These are phyloP conservation scores for Dermolepida albohirtum DNA, from an alignment of 2,888 invertebrate genomes.

Conservation along the genomic window DNA sequence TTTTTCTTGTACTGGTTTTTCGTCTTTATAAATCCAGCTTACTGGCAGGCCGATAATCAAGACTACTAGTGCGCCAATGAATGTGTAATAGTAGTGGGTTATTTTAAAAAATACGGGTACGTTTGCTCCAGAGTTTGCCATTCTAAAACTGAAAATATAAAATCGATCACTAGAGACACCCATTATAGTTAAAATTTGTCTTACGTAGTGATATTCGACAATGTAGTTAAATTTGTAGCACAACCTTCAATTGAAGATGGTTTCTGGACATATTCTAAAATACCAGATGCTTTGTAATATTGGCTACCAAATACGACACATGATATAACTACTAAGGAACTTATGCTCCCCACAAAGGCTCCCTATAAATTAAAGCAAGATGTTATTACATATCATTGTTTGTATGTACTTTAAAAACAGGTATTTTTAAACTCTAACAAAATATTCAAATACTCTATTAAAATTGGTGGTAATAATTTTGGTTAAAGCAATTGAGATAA, in stretches of 20 bases:
- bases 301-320: conserved; percentile 49
- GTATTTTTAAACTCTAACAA: too few relatives aligned
- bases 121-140: conserved; percentile 11
- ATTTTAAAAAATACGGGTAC: conserved; percentile 46
- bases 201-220: not conserved
- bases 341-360: conserved; percentile 37
- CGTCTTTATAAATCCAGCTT: conserved; percentile 46
- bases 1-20: conserved; percentile 42
- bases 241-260: conserved; percentile 53
- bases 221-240: conserved; percentile 12
- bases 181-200: not conserved
- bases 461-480: too few relatives aligned
- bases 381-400: too few relatives aligned
- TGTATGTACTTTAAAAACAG: too few relatives aligned
- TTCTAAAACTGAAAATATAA: not conserved
- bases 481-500: too few relatives aligned
- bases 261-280: conserved; percentile 49
- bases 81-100: conserved; percentile 48
- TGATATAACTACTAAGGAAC: conserved; percentile 33
- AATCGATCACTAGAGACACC: too few relatives aligned
- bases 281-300: conserved; percentile 50
- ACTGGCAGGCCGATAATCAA: conserved; percentile 45
- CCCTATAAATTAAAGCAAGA: conserved; percentile 17
- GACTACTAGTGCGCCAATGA: conserved; percentile 43
- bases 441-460: too few relatives aligned